Conservation (phyloP, 1,140 invertebrate species). For the Caenorhabditis tropicalis region DNA sequence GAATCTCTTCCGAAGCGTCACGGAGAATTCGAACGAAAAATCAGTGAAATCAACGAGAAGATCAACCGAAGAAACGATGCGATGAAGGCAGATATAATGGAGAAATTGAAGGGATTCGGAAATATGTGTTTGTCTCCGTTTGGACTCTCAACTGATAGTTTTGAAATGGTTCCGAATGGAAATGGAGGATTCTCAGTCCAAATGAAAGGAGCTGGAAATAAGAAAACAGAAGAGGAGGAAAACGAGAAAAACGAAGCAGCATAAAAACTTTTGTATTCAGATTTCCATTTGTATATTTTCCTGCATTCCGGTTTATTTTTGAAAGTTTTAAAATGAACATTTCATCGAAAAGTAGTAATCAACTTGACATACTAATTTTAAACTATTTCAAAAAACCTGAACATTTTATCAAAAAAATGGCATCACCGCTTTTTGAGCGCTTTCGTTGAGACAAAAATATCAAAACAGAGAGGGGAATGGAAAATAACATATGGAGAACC, state of each 20-base stretch:
- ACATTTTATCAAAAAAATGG: too few species aligned
- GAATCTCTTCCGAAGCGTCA: not conserved
- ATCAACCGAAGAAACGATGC: conserved; percentile 92
- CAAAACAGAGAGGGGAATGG: too few species aligned
- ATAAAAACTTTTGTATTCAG: too few species aligned
- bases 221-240: not conserved
- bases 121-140: conserved; percentile 93
- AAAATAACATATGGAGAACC: too few species aligned
- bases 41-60: conserved; percentile 78
- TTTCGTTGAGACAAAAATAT: too few species aligned
- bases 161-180: conserved; percentile 88
- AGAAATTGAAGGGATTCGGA: conserved; percentile 88
- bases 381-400: too few species aligned
- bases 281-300: conserved; percentile 7
- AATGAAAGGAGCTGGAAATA: conserved; percentile 77
- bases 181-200: conserved; percentile 91
- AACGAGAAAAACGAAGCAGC: not conserved
- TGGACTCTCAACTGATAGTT: conserved; percentile 94
- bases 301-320: conserved; percentile 21
- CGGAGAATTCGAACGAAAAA: conserved; percentile 3
- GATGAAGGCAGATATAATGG: conserved; percentile 91
- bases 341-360: too few species aligned
- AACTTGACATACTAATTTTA: too few species aligned
- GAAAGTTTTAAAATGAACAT: too few species aligned
- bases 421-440: too few species aligned